Evolutionary conservation across 2,888 invertebrate genomes (phyloP), one percentile per base, ranked within the genome.

Genomic region (Clunio marinus): DNA sequence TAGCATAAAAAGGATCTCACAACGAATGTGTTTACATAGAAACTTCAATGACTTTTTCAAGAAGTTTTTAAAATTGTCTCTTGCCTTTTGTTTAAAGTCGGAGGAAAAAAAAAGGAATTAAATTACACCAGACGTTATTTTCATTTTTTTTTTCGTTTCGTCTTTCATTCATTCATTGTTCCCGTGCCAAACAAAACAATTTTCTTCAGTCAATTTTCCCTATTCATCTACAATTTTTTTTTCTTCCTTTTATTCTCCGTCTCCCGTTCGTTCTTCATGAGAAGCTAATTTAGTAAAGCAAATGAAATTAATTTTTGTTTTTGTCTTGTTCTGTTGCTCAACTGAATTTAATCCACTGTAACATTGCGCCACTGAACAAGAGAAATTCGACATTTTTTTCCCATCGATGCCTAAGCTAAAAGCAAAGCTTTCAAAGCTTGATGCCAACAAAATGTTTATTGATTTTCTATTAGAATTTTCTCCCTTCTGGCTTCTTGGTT

Each of bases 231-330:
- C 20, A 10, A 32, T 25, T 59, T 32, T 22, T n/a, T 15, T 59
- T 20, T 59, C n/a, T 15, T 28, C 15, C 17, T 59, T 59, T 2
- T 45, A 8, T 45, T 5, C 15, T 45, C n/a, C 15, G 20, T 20
- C 20, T 57, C 20, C 10, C 25, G n/a, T 22, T 13, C 7, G n/a
- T 28, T 22, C 25, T 13, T 22, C 4, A 10, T 10, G 25, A n/a
- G 25, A 2, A 57, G 22, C 51, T 17, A 51, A 7, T 51, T 46
- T 45, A 17, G 5, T 25, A 59, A 28, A 22, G 66, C 51, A 66
- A 55, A 66, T 8, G 55, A 66, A 66, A 66, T 66, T 66, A 66
- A 66, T 66, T 66, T 51, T 41, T n/a, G n/a, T n/a, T n/a, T n/a
- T 62, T 22, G 28, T 24, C 35, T 66, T 66, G 66, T 65, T 65